Evolutionary conservation across 2,888 invertebrate species (phyloP).

Genomic region (Ephialtes manifestator): DNA sequence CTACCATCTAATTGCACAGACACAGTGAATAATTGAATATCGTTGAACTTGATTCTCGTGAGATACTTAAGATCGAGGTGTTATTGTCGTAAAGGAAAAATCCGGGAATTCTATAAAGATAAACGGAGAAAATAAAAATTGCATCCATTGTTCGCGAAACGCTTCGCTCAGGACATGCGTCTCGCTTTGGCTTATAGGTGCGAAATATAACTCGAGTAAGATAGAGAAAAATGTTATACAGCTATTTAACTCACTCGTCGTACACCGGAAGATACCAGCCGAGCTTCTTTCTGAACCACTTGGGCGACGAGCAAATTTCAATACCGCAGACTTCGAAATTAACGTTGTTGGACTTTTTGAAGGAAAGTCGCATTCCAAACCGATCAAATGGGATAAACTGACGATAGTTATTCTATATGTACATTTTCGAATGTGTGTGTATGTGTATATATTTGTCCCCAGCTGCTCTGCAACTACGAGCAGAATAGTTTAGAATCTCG

Average conservation of each 20-base stretch:
- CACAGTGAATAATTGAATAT: background rate
- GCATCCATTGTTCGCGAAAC: conserved; percentile 50
- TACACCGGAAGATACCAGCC: conserved; percentile 78
- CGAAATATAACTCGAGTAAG: conserved; percentile 5
- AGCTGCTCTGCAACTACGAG: background rate
- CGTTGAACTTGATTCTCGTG: background rate
- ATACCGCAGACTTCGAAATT: conserved; percentile 78
- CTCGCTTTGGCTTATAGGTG: conserved; percentile 9
- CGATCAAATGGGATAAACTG: conserved; percentile 53
- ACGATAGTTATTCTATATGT: conserved; percentile 3
- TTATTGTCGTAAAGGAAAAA: background rate
- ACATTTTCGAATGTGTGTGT: background rate
- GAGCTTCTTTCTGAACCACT: conserved; percentile 79
- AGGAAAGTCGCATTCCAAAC: conserved; percentile 80
- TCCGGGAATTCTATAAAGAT: background rate
- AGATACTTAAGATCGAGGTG: background rate
- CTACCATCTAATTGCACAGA: background rate
- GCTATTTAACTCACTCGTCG: conserved; percentile 75
- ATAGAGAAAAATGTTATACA: background rate
- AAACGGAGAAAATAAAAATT: conserved; percentile 7
- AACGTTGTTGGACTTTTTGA: conserved; percentile 77
- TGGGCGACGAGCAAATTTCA: conserved; percentile 78
- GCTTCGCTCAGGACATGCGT: conserved; percentile 27
- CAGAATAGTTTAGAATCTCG: background rate
- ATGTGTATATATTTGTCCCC: background rate